Evolutionary conservation across 2,113 vertebrate genomes (phyloP).

Genomic region (Semnornis frantzii): DNA sequence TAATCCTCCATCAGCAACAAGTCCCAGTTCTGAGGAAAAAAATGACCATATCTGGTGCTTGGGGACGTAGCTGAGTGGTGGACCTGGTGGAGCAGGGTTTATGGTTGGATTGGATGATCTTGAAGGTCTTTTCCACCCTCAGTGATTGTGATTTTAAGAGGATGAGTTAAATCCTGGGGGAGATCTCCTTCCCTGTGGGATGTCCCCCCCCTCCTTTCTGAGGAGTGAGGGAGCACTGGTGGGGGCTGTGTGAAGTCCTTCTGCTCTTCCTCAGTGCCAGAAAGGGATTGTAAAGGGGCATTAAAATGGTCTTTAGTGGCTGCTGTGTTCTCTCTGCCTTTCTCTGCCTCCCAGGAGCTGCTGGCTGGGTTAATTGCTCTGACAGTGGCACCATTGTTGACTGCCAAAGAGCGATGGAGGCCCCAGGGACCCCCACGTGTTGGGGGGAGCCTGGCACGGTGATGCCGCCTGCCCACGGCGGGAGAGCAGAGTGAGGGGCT

Average conservation of each 20-base stretch:
- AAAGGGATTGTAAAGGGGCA: constrained; percentile 50
- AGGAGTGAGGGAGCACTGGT: constrained; percentile 22
- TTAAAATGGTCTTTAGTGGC: constrained; percentile 44
- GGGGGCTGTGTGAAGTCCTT: constrained; percentile 43
- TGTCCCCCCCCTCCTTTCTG: not conserved
- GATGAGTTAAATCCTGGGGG: not conserved
- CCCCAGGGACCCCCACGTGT: not conserved
- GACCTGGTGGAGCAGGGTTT: no score
- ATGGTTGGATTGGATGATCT: no score
- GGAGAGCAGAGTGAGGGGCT: fast-evolving
- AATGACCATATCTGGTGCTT: no score
- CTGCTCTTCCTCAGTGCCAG: constrained; percentile 43
- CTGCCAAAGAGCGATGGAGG: not conserved
- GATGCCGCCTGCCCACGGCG: not conserved
- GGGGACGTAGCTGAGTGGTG: no score
- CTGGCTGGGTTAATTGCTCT: constrained; percentile 63
- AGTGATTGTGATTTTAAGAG: not conserved
- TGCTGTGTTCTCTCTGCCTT: constrained; percentile 30
- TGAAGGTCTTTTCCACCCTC: no score
- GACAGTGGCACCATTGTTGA: constrained; percentile 71
- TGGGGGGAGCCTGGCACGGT: not conserved
- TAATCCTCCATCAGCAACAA: no score
- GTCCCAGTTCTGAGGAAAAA: no score
- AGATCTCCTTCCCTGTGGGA: not conserved
- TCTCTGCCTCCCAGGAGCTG: not conserved